Evolutionary conservation across 2,113 vertebrate species (phyloP), one percentile per base, ranked within the genome.

Genomic region (Chionomys nivalis): DNA sequence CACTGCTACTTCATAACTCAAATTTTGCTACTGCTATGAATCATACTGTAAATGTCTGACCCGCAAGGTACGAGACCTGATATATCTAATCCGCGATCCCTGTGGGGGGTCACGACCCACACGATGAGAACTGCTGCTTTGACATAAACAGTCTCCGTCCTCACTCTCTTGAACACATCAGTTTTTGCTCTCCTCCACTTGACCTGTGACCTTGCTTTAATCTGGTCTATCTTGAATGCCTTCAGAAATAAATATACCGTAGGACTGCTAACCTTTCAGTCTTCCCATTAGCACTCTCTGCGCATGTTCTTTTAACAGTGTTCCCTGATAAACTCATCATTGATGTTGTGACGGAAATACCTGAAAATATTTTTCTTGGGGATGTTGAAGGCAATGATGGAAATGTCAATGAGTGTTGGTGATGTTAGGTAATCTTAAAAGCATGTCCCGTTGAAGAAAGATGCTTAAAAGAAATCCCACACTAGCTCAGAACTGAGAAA

Each of bases 311-410:
- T 66, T 92, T 95, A 96, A 95, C 94, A 91, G 49, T 95, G 88
- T 85, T 93, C 96, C 87, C 86, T 79, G 73, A 85, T 96, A 91
- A 95, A 89, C 52, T 96, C 88, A 90, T 98, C 94, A 94, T 98
- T 97, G 97, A 91, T 97, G 97, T 87, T 94, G 36, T 94, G 97
- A 96, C 93, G 96, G 61, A 81, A 52, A 72, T 81, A 96, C 72
- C 88, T 86, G 88, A 95, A 94, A 94, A 90, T 92, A 90, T 97
- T 98, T 97, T 97, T 96, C 75, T 94, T 96, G 91, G 95, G 92
- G 86, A 95, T 94, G 70, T 0, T 95, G 82, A 94, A 93, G 68
- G 93, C 90, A 72, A 81, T 90, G 75, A 81, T 91, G 61, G 88
- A 93, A 86, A n/a, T 76, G 87, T n/a, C 79, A 77, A 12, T 39